Conservation (phyloP, 2,113 vertebrate genomes). For the Excalfactoria chinensis region DNA sequence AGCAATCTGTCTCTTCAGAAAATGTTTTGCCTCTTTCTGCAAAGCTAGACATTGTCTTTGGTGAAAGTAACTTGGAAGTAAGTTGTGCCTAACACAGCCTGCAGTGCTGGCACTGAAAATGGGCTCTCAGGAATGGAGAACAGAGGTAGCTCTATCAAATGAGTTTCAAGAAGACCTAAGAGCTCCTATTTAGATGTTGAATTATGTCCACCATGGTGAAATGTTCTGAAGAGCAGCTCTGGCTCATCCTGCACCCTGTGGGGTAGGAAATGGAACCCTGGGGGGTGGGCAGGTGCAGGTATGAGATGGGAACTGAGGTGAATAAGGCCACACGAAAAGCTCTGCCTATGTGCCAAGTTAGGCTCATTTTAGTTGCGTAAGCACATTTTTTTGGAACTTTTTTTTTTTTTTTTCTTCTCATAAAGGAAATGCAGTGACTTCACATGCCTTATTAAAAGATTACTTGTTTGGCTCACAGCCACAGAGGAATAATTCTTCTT, state of each 20-base stretch:
- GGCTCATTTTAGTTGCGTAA: not conserved
- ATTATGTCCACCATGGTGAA: not conserved
- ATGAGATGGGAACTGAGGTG: not conserved
- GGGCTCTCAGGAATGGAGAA: not conserved
- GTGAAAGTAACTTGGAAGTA: not conserved
- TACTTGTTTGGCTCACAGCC: constrained; percentile 40
- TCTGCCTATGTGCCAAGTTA: not conserved
- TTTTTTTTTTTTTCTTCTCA: not conserved
- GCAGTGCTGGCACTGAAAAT: not conserved
- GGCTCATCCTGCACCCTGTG: not conserved
- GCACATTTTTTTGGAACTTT: not conserved
- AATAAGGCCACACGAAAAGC: not conserved
- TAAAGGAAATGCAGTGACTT: constrained; percentile 24
- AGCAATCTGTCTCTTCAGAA: not conserved
- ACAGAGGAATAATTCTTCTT: constrained; percentile 5
- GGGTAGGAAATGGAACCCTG: not conserved
- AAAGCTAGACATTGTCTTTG: not conserved
- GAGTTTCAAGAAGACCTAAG: not conserved
- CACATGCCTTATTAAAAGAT: constrained; percentile 24
- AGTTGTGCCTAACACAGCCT: not conserved
- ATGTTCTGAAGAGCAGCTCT: not conserved
- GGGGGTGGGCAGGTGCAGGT: not conserved
- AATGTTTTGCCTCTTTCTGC: not conserved
- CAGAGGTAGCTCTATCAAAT: not conserved
- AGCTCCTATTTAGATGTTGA: not conserved